Conservation (phyloP, 2,797 vertebrate species). For the Myotis vivesi region DNA sequence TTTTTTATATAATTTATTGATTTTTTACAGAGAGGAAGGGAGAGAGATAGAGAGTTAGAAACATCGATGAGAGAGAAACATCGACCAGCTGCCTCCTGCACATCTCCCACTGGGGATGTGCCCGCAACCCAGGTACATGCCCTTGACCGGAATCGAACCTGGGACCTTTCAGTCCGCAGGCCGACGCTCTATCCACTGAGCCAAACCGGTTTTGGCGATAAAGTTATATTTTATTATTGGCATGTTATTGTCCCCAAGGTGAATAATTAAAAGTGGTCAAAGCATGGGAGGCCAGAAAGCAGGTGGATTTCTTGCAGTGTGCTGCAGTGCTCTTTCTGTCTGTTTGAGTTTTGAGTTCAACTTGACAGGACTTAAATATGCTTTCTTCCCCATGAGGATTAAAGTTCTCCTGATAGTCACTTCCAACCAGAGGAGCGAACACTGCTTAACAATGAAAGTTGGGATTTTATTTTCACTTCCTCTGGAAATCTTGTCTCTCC, state of each 20-base stretch:
- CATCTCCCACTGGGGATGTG: no score
- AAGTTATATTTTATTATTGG: background rate
- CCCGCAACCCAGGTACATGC: no score
- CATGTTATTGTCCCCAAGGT: conserved; percentile 1
- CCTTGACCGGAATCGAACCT: no score
- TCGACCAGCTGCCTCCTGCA: no score
- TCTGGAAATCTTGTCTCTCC: conserved; percentile 9
- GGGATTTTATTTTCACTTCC: background rate
- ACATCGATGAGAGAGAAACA: no score
- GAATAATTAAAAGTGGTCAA: conserved; percentile 24
- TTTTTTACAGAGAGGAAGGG: no score
- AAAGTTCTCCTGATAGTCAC: background rate
- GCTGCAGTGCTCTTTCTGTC: background rate
- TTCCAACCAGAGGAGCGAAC: background rate
- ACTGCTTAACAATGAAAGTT: background rate
- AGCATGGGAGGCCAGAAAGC: background rate
- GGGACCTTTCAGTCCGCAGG: no score
- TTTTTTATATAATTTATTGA: no score
- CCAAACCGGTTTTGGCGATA: no score
- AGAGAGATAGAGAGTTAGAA: no score
- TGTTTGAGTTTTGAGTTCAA: background rate
- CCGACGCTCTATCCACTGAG: no score
- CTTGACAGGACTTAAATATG: conserved; percentile 37
- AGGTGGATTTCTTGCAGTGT: background rate
- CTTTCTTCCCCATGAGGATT: conserved; percentile 30